Evolutionary conservation across 2,797 vertebrate species (phyloP).

Genomic region (Pseudochaenichthys georgianus): DNA sequence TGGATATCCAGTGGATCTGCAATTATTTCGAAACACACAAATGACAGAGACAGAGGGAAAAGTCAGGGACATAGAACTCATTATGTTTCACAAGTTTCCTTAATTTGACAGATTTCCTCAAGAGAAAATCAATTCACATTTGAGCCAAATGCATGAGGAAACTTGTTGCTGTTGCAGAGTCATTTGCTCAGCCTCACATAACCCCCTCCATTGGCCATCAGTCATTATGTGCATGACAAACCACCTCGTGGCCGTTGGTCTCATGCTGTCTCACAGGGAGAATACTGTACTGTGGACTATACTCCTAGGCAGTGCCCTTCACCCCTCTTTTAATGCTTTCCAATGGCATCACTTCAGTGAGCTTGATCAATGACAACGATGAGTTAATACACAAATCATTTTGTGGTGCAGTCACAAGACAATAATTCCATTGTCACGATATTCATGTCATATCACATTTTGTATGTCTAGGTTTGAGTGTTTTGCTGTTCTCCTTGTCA

Average conservation of each 20-base stretch:
- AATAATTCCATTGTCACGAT: background rate
- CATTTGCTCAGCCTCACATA: conserved; percentile 21
- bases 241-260: conserved; percentile 3
- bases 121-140: conserved; percentile 35
- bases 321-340: conserved; percentile 5
- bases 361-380: conserved; percentile 14
- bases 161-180: conserved; percentile 22
- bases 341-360: conserved; percentile 11
- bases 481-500: too few relatives aligned
- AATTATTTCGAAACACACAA: conserved; percentile 25
- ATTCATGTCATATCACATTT: too few relatives aligned
- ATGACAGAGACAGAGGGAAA: background rate
- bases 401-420: background rate
- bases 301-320: conserved; percentile 17
- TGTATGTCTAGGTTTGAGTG: too few relatives aligned
- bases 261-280: conserved; percentile 21
- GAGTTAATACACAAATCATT: conserved; percentile 1
- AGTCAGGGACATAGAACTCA: conserved; percentile 12
- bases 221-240: conserved; percentile 26
- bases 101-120: conserved; percentile 39
- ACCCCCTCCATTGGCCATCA: background rate
- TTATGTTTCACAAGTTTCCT: conserved; percentile 31
- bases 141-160: conserved; percentile 22
- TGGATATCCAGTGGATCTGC: conserved; percentile 45
- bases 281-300: background rate